Evolutionary conservation across 2,888 invertebrate species (phyloP), one percentile per base, ranked within the genome.

Genomic region (Geotrupes spiniger): DNA sequence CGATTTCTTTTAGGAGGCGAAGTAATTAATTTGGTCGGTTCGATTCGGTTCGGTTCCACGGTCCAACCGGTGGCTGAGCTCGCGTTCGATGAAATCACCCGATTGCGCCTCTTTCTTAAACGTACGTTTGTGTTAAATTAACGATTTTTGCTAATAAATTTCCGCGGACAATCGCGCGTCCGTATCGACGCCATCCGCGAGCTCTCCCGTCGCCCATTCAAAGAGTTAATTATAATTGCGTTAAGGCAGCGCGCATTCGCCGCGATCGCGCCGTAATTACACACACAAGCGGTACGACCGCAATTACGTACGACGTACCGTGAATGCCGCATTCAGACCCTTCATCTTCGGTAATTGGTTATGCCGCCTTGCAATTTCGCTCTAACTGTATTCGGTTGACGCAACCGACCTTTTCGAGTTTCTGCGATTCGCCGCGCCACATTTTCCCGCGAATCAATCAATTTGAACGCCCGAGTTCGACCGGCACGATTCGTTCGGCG

Each of bases 331-430:
- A 27, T 38, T 17, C 37, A 12, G 38, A 45, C 26, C 29, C 40
- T 46, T 40, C 36, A 41, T 46, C 46, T 36, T 46, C 27, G 21
- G 26, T 46, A 46, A 46, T 46, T 46, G 46, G 46, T 46, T 46
- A 36, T 40, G 41, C 25, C 12, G 36, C 26, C 28, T 40, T 41
- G 41, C 46, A 46, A 41, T 46, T 36, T 46, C 33, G 36, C 25
- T 36, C 16, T 41, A 46, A 46, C 46, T 46, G 41, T 40, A 46
- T 26, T n/a, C n/a, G 40, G 33, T 33, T 45, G 31, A 21, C 46
- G 40, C 46, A 46, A 46, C n/a, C n/a, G n/a, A n/a, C 27, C 8
- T 33, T 33, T 33, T 12, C 12, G 15, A 33, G 41, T 36, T 36
- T 46, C 17, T 36, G 9, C 33, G 26, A 46, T 46, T 36, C 16